Conservation (phyloP, 2,888 invertebrate species). For the Teleogryllus oceanicus region DNA sequence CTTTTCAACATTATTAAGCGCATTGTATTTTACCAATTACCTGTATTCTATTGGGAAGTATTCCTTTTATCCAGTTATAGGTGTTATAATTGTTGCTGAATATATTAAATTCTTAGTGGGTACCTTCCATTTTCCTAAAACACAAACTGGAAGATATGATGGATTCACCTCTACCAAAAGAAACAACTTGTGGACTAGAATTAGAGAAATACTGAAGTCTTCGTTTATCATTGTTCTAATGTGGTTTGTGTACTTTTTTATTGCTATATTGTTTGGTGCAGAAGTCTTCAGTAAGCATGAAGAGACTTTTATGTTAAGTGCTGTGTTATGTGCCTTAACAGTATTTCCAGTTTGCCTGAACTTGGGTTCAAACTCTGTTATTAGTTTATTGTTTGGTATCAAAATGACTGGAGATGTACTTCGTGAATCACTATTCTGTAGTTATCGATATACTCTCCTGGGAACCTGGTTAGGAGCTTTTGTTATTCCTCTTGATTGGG, state of each 20-base stretch:
- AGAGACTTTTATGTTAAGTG: conserved; percentile 64
- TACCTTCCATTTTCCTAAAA: conserved; percentile 25
- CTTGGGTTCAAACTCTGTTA: conserved; percentile 51
- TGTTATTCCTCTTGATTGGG: conserved; percentile 88
- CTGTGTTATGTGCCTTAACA: conserved; percentile 59
- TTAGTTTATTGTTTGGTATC: conserved; percentile 35
- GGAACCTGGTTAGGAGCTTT: conserved; percentile 83
- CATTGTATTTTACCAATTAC: conserved; percentile 38
- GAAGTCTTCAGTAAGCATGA: conserved; percentile 61
- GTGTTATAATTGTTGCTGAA: conserved; percentile 52
- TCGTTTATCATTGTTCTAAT: conserved; percentile 50
- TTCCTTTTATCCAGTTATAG: conserved; percentile 47
- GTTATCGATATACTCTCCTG: conserved; percentile 58
- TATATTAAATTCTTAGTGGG: conserved; percentile 50
- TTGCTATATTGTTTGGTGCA: conserved; percentile 66
- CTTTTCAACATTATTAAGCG: conserved; percentile 54
- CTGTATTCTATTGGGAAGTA: conserved; percentile 60
- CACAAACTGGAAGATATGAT: conserved; percentile 27
- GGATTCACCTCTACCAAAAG: conserved; percentile 22
- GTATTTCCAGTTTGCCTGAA: conserved; percentile 61
- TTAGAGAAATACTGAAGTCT: conserved; percentile 55
- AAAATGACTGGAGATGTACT: conserved; percentile 29
- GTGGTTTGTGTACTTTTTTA: conserved; percentile 55
- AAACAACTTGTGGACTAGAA: conserved; percentile 40
- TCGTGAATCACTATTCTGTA: conserved; percentile 46